Percentiles rank a stretch among this genome's conserved stretches.
These are phyloP conservation scores for Glaucidium brasilianum DNA, from an alignment of 2,113 vertebrate genomes.

Conservation along the genomic window DNA sequence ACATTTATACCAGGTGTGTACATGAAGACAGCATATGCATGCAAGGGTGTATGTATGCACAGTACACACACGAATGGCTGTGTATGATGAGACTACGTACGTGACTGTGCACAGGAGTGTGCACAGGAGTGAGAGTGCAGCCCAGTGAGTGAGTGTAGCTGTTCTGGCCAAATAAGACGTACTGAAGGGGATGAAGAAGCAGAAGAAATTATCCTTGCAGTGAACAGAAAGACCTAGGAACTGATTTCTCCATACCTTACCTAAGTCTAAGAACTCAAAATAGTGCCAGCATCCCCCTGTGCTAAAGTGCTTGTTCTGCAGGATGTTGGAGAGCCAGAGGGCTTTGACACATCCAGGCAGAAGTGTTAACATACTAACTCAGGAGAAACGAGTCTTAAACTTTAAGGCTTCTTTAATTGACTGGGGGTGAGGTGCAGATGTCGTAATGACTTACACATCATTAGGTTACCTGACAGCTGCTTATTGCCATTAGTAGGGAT, in stretches of 20 bases:
- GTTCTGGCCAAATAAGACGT: not conserved
- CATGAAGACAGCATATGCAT: not conserved
- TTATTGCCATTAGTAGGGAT: not conserved
- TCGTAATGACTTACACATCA: not conserved
- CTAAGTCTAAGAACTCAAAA: not conserved
- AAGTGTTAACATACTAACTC: not conserved
- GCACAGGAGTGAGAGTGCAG: not conserved
- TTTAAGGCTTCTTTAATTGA: not conserved
- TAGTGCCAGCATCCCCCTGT: not conserved
- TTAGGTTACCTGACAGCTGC: not conserved
- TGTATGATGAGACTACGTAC: too few species aligned
- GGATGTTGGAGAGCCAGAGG: not conserved
- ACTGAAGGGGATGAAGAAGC: not conserved
- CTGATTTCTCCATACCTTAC: not conserved
- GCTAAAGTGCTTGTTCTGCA: fast-evolving
- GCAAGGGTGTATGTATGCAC: too few species aligned
- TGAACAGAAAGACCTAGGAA: not conserved
- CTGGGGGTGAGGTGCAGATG: not conserved
- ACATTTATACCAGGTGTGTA: not conserved
- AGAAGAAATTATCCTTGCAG: not conserved
- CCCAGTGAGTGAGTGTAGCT: not conserved
- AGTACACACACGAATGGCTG: fast-evolving
- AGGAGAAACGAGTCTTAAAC: not conserved
- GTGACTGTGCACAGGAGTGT: too few species aligned
- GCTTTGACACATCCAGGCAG: not conserved